These are phyloP conservation scores for Andricus grossulariae DNA, from an alignment of 1,140 invertebrate species.

Conservation along the genomic window DNA sequence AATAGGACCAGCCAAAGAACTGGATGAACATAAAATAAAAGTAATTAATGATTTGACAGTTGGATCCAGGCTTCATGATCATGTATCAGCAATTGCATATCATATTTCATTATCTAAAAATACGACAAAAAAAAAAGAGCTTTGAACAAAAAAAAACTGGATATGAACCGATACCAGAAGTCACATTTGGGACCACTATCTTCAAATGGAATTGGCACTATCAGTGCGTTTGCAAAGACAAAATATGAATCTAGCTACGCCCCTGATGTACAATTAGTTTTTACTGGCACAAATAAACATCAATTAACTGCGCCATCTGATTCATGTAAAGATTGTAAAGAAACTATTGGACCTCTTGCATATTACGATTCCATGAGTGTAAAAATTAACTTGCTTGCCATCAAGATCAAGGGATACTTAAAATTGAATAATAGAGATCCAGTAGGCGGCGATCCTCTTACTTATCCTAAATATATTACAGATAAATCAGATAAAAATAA, in stretches of 20 bases:
- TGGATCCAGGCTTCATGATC: conserved; percentile 83
- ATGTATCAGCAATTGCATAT: conserved; percentile 77
- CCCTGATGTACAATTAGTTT: conserved; percentile 58
- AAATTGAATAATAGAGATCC: conserved; percentile 75
- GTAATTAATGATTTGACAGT: conserved; percentile 76
- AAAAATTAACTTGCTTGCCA: conserved; percentile 72
- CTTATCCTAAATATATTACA: conserved; percentile 78
- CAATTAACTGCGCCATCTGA: conserved; percentile 16
- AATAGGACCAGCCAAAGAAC: conserved; percentile 72
- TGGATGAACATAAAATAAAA: conserved; percentile 59
- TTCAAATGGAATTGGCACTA: conserved; percentile 33
- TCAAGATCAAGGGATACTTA: conserved; percentile 76
- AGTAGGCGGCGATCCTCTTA: conserved; percentile 74
- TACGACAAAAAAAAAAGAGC: conserved; percentile 71
- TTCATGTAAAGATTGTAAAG: not conserved
- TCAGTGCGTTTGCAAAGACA: conserved; percentile 56
- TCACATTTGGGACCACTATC: conserved; percentile 47
- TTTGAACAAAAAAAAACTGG: conserved; percentile 71
- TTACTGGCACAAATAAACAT: conserved; percentile 43
- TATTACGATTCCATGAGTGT: conserved; percentile 70
- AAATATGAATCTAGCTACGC: conserved; percentile 31
- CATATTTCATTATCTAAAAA: conserved; percentile 74
- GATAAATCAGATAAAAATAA: conserved; percentile 67
- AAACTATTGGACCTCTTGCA: not conserved
- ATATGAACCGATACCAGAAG: conserved; percentile 51